A percentile compares a stretch with the other conserved stretches of the same genome.
These are phyloP conservation scores for Pterois miles DNA, from an alignment of 2,797 vertebrate species.

Conservation along the genomic window DNA sequence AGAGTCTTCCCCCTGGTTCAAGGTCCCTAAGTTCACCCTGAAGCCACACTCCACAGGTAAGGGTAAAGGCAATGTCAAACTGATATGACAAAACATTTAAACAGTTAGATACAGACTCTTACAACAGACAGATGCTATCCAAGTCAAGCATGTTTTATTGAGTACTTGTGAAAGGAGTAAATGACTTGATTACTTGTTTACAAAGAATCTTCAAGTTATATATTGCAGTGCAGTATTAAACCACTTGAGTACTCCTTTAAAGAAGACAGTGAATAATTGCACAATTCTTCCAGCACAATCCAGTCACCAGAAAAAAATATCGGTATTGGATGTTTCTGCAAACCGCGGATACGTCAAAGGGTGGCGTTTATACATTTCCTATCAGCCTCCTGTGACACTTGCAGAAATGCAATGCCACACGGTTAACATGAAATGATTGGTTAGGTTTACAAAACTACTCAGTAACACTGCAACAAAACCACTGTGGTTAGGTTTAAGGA, in stretches of 20 bases:
- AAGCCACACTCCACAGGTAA: slow-evolving; percentile 84
- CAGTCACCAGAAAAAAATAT: too few species aligned
- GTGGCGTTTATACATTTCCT: rapidly evolving
- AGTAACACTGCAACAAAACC: too few species aligned
- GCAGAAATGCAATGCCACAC: too few species aligned
- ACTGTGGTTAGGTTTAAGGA: too few species aligned
- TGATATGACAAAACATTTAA: not conserved
- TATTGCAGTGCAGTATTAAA: not conserved
- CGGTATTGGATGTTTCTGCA: too few species aligned
- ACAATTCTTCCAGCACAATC: not conserved
- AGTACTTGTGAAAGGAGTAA: not conserved
- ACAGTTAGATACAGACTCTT: not conserved
- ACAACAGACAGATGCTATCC: not conserved
- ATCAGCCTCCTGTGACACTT: too few species aligned
- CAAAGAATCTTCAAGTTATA: not conserved
- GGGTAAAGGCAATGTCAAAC: not conserved
- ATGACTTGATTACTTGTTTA: not conserved
- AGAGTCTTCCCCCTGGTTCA: slow-evolving; percentile 85
- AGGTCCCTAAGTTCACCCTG: slow-evolving; percentile 85
- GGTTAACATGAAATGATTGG: too few species aligned
- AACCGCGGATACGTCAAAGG: rapidly evolving
- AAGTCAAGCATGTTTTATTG: not conserved
- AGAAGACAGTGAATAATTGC: not conserved
- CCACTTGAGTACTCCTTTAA: not conserved
- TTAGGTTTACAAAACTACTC: too few species aligned